Conservation (phyloP, 2,113 vertebrate genomes). For the Amazona guildingii region DNA sequence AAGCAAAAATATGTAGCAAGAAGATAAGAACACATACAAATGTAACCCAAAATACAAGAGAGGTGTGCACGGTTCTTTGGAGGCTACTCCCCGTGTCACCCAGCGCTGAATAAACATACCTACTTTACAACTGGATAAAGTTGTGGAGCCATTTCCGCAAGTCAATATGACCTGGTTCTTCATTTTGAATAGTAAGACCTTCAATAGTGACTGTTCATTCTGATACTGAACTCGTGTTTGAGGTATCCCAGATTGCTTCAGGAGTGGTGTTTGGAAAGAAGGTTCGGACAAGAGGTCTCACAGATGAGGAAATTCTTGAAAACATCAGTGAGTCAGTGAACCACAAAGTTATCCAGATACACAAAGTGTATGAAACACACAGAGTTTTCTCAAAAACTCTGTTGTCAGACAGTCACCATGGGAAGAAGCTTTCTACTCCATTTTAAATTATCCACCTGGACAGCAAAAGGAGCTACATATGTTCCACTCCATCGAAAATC, state of each 20-base stretch:
- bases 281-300: neutral
- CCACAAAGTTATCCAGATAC: neutral
- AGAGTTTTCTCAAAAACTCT: neutral
- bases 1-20: too few species aligned
- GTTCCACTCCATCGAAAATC: neutral
- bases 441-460: neutral
- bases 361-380: fast-evolving
- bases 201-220: neutral
- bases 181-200: neutral
- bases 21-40: too few species aligned
- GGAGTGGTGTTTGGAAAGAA: neutral
- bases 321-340: neutral
- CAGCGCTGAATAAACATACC: too few species aligned
- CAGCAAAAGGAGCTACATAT: neutral
- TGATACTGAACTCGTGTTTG: neutral
- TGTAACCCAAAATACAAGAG: too few species aligned
- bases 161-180: neutral
- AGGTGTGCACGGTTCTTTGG: too few species aligned
- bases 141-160: too few species aligned
- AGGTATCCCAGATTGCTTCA: neutral
- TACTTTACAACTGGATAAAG: too few species aligned
- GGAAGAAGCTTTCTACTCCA: neutral
- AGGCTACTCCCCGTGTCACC: too few species aligned
- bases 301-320: neutral
- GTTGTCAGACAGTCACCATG: neutral